Evolutionary conservation across 92 coral and sea anemone genomes (phyloP), one percentile per base, ranked within the genome.

Genomic region (Phenganax stokvisi): DNA sequence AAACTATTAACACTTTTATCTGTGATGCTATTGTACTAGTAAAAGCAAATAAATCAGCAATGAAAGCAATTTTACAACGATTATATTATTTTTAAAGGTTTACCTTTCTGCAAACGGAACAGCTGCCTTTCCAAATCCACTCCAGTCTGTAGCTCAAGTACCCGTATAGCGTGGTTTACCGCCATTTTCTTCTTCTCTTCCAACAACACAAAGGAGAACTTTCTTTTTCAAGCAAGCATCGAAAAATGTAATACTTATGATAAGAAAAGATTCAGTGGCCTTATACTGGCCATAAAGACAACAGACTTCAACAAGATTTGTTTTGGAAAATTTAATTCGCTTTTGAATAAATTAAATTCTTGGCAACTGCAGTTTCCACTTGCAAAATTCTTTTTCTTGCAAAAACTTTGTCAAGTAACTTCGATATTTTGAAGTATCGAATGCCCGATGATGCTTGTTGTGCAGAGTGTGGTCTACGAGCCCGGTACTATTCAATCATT

Each of bases 41-140:
- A 61, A 17, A 61, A 28, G 67, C 25, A 61, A 61, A 61, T 5
- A 61, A 3, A 61, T 7, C 67, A 5, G n/a, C 67, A 61, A 61
- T 61, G 17, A 61, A 61, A 61, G n/a, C 72, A 12, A 71, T 31
- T 0, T 20, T 28, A 12, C 51, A 70, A 12, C 37, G 12, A 54
- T 11, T 6, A 8, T 10, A 54, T 11, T 6, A 8, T 10, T 17
- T 8, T 55, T 47, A 15, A 51, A 7, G n/a, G 28, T n/a, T 64
- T 84, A 89, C 97, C 98, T 91, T 93, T 93, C 66, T 91, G 92
- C 55, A 93, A 89, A 65, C 97, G 75, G 60, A 84, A 93, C 31
- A 93, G 88, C 57, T 91, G 88, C 52, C 88, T 89, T 81, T 93
- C 97, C 77, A 93, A 73, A 59, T 89, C 85, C 67, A 91, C 91